phyloP scores from a whole-genome alignment of 2,888 invertebrate genomes.

The Anthophora plumipes region DNA sequence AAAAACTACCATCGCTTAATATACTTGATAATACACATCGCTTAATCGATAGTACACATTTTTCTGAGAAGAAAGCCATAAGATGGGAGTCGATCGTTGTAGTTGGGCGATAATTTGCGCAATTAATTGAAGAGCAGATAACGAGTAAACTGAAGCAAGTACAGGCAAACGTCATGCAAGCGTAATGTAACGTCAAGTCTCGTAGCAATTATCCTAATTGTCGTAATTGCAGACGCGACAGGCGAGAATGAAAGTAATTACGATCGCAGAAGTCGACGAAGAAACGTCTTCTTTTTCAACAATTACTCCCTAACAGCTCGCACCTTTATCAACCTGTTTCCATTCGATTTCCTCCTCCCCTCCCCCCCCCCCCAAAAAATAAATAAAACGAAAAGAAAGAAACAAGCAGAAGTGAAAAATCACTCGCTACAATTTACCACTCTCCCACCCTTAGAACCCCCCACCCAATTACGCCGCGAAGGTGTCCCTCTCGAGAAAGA shows the following conservation, averaged over 20 bases:
- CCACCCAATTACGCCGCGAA: no score
- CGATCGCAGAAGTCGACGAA: not conserved
- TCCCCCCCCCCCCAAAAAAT: no score
- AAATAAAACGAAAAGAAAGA: no score
- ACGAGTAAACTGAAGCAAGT: conserved; percentile 1
- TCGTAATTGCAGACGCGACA: conserved; percentile 20
- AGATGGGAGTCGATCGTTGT: not conserved
- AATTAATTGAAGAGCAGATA: conserved; percentile 7
- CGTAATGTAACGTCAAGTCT: conserved; percentile 24
- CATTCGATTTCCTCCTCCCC: no score
- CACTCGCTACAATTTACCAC: no score
- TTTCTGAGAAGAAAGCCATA: no score
- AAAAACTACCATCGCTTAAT: no score
- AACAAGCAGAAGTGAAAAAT: not conserved
- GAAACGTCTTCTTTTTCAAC: not conserved
- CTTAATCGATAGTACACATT: no score
- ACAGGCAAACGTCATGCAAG: conserved; percentile 25
- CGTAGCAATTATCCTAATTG: conserved; percentile 36
- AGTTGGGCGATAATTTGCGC: conserved; percentile 8
- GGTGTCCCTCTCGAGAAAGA: not conserved
- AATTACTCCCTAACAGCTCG: no score
- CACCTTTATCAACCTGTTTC: no score
- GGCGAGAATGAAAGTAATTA: conserved; percentile 17
- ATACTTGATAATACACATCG: no score
- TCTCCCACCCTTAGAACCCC: no score